Percentiles rank a stretch among this genome's conserved stretches.
phyloP scores from a whole-genome alignment of 2,888 invertebrate species.

The Megaustenia siamemsis region DNA sequence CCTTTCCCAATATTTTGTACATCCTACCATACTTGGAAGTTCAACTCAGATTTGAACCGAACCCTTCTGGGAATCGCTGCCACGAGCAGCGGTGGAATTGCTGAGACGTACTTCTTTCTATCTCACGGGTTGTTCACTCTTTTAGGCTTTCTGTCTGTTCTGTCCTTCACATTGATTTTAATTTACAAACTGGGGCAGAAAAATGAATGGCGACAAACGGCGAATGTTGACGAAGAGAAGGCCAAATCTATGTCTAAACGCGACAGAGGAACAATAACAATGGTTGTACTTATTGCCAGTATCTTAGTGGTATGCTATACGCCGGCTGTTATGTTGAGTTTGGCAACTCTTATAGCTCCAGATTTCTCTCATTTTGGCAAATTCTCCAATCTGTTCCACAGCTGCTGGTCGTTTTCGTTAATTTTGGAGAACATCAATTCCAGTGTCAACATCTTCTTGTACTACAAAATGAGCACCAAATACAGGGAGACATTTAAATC shows the following conservation, averaged over 20 bases:
- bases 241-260: background rate
- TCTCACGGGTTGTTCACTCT: background rate
- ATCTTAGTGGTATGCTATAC: conserved; percentile 9
- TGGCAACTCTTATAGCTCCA: background rate
- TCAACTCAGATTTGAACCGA: background rate
- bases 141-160: background rate
- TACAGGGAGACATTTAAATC: background rate
- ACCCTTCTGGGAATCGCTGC: background rate
- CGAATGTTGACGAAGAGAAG: background rate
- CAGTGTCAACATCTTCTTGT: conserved; percentile 22
- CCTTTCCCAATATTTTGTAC: background rate
- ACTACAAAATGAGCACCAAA: conserved; percentile 12
- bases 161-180: background rate
- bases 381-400: background rate
- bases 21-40: conserved; percentile 6
- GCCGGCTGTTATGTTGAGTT: background rate
- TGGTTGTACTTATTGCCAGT: conserved; percentile 2
- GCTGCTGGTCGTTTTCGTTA: background rate
- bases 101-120: background rate
- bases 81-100: background rate
- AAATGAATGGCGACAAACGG: background rate
- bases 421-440: background rate
- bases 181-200: background rate
- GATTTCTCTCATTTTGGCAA: background rate
- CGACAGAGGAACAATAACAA: background rate